Conservation (phyloP, 1,140 invertebrate species). For the Nautilus pompilius region DNA sequence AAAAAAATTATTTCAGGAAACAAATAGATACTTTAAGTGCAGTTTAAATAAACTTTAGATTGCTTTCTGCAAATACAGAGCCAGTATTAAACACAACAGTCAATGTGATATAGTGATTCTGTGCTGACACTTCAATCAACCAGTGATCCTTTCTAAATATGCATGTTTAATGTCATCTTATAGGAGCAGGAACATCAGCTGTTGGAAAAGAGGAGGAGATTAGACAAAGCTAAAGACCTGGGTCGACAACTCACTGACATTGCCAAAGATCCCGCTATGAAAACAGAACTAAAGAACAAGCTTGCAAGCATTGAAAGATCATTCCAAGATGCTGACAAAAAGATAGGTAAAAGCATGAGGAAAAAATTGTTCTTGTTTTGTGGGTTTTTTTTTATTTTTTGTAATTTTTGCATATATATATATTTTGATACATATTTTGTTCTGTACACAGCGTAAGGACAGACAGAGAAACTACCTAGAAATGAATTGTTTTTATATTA, state of each 20-base stretch:
- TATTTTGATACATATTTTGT: neutral
- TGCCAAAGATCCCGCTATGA: conserved; percentile 83
- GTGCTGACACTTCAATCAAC: neutral
- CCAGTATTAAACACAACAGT: neutral
- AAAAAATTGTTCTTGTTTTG: no score
- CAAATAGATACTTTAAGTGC: neutral
- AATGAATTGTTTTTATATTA: no score
- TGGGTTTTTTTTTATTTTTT: no score
- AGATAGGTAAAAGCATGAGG: conserved; percentile 35
- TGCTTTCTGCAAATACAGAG: neutral
- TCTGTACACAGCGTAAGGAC: neutral
- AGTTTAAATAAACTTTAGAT: neutral
- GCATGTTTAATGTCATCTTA: conserved; percentile 11
- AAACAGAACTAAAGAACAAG: conserved; percentile 86
- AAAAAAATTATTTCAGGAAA: neutral
- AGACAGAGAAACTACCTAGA: neutral
- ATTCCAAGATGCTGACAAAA: conserved; percentile 45
- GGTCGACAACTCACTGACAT: conserved; percentile 82
- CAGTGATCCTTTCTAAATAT: neutral
- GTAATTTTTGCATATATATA: no score
- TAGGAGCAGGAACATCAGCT: conserved; percentile 80
- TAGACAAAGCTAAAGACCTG: conserved; percentile 83
- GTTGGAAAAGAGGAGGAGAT: conserved; percentile 69
- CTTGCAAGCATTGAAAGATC: conserved; percentile 61
- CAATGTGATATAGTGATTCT: neutral